phyloP scores from a whole-genome alignment of 2,888 invertebrate genomes.

The Polydrusus pterygomalis region DNA sequence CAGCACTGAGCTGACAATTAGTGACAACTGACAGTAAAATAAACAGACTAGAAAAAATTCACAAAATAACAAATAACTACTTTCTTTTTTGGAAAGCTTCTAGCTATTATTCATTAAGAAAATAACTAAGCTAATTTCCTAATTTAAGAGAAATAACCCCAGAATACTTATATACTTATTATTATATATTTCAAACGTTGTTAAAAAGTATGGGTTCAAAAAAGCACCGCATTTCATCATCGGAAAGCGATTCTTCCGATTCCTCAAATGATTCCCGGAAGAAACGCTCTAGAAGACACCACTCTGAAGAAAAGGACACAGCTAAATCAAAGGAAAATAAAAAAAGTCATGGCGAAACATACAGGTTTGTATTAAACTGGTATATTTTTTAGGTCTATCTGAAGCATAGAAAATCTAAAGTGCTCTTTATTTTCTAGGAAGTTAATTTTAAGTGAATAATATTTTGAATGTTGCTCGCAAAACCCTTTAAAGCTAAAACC shows the following conservation, averaged over 20 bases:
- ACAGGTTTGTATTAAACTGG: slow-evolving; percentile 22
- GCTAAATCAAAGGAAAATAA: slow-evolving; percentile 38
- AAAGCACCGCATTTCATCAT: slow-evolving; percentile 55
- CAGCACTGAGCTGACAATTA: no score
- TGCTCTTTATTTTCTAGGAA: slow-evolving; percentile 39
- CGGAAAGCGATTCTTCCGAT: slow-evolving; percentile 52
- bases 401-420: slow-evolving; percentile 10
- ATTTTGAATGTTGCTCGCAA: slow-evolving; percentile 25
- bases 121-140: no score
- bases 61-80: no score
- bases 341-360: slow-evolving; percentile 26
- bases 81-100: no score
- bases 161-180: no score
- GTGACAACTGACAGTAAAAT: no score
- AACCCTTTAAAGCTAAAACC: slow-evolving; percentile 29
- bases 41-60: no score
- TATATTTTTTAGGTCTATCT: slow-evolving; percentile 33
- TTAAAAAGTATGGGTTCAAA: slow-evolving; percentile 54
- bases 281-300: slow-evolving; percentile 37
- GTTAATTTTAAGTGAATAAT: slow-evolving; percentile 31
- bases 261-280: slow-evolving; percentile 13
- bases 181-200: no score
- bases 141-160: no score
- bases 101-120: no score
- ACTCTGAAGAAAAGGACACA: slow-evolving; percentile 55